These are phyloP conservation scores for Arizona elegans DNA, from an alignment of 2,113 vertebrate genomes.

Conservation along the genomic window DNA sequence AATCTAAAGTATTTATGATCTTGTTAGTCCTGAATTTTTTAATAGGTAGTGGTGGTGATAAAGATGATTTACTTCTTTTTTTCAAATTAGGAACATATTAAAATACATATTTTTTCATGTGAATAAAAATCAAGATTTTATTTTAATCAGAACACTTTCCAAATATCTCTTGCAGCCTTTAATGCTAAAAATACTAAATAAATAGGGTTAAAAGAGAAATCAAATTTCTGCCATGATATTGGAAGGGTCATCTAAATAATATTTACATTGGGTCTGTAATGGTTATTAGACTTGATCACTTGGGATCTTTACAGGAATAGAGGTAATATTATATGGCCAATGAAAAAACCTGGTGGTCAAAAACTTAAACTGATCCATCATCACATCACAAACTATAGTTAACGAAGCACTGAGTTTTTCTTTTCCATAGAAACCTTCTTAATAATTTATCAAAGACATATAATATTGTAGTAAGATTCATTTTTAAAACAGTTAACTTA, in stretches of 20 bases:
- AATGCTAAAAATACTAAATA: background rate
- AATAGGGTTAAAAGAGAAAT: background rate
- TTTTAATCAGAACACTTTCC: no score
- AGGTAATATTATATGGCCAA: background rate
- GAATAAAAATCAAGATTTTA: no score
- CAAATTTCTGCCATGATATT: background rate
- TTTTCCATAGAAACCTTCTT: background rate
- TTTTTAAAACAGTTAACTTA: background rate
- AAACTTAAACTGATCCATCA: background rate
- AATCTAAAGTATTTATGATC: background rate
- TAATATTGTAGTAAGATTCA: background rate
- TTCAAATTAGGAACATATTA: no score
- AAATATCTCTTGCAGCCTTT: background rate
- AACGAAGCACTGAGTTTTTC: background rate
- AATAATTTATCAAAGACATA: no score
- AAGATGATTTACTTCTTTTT: background rate
- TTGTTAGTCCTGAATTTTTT: background rate
- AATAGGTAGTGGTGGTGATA: background rate
- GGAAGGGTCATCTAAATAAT: background rate
- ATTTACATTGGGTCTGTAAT: background rate
- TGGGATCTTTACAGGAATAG: background rate
- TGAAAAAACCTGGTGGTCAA: background rate
- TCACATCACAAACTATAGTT: background rate
- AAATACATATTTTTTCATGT: no score
- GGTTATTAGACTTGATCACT: background rate